These are phyloP conservation scores for Hymenopus coronatus DNA, from an alignment of 2,888 invertebrate species.

Conservation along the genomic window DNA sequence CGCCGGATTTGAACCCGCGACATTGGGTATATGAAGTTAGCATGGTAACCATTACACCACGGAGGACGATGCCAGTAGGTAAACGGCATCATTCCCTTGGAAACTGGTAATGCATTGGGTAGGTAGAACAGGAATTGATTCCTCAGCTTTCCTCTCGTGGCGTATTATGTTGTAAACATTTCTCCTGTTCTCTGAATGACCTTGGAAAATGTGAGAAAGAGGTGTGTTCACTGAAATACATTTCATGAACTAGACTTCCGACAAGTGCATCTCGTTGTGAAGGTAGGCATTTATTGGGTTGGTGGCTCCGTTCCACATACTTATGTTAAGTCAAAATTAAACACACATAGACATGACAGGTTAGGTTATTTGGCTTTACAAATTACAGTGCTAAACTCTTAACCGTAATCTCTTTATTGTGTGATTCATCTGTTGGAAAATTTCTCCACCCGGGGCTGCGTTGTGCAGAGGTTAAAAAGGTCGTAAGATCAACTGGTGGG, in stretches of 20 bases:
- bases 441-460: too few species aligned
- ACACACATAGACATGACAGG: background rate
- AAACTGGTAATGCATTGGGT: background rate
- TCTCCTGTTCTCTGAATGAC: background rate
- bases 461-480: too few species aligned
- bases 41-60: too few species aligned
- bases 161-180: background rate
- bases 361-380: too few species aligned
- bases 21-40: too few species aligned
- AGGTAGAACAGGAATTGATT: background rate
- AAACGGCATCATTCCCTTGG: background rate
- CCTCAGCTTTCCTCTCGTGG: background rate
- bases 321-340: background rate
- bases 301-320: background rate
- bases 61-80: background rate
- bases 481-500: too few species aligned
- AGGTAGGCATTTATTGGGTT: too few species aligned
- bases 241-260: background rate
- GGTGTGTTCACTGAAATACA: background rate
- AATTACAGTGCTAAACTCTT: too few species aligned
- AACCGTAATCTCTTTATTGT: too few species aligned
- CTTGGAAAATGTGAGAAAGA: background rate
- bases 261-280: background rate
- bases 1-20: too few species aligned
- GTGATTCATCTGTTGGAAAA: too few species aligned